These are phyloP conservation scores for Glaucopsyche alexis DNA, from an alignment of 2,888 invertebrate genomes.

Conservation along the genomic window DNA sequence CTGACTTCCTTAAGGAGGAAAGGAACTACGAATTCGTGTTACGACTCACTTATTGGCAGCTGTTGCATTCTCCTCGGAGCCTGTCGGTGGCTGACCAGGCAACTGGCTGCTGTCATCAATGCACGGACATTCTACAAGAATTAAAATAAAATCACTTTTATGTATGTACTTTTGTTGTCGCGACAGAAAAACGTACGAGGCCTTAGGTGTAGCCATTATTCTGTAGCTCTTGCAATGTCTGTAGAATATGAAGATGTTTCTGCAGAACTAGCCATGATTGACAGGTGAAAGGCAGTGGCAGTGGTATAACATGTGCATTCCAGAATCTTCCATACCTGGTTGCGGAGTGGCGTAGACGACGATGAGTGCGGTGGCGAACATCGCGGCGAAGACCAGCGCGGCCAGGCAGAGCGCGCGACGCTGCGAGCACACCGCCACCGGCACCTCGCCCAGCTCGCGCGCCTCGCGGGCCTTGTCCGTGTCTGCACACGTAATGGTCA, in stretches of 20 bases:
- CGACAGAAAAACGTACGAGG: no score
- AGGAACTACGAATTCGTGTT: no score
- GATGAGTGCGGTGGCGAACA: conserved; percentile 90
- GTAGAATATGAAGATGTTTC: background rate
- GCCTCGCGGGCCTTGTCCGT: conserved; percentile 72
- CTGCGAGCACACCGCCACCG: conserved; percentile 93
- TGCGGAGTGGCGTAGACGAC: conserved; percentile 95
- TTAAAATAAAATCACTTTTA: no score
- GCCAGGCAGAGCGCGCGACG: conserved; percentile 91
- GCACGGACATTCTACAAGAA: conserved; percentile 67
- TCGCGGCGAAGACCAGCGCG: conserved; percentile 87
- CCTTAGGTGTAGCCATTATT: no score
- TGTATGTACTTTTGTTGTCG: no score
- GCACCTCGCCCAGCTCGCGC: conserved; percentile 67
- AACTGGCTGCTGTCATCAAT: conserved; percentile 56
- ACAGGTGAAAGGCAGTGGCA: no score
- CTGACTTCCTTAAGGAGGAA: no score
- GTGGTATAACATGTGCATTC: background rate
- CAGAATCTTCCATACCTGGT: conserved; percentile 79
- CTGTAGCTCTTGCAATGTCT: no score
- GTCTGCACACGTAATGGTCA: conserved; percentile 46
- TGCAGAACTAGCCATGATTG: no score
- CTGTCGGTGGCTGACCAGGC: conserved; percentile 62
- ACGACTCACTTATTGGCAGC: conserved; percentile 64
- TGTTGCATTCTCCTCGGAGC: conserved; percentile 56